phyloP scores from a whole-genome alignment of 2,888 invertebrate genomes.

The Nasonia oneida region DNA sequence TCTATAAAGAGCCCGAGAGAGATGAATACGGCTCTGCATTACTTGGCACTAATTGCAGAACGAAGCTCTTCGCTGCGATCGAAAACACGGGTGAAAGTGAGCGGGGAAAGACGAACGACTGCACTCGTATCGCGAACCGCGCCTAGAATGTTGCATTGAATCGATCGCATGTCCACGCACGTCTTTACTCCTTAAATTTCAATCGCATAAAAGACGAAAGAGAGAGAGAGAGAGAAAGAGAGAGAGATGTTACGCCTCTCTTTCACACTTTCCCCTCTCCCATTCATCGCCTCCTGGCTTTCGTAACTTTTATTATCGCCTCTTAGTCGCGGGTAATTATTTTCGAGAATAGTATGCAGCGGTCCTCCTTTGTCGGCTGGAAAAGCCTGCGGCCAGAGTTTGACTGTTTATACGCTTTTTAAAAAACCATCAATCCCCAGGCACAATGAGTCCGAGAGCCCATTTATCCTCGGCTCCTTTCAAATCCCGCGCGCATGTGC shows the following conservation, averaged over 20 bases:
- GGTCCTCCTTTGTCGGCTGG: neutral
- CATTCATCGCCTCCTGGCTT: constrained; percentile 1
- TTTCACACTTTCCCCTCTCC: constrained; percentile 16
- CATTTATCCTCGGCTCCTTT: too few species aligned
- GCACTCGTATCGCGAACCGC: constrained; percentile 16
- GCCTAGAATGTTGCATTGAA: constrained; percentile 12
- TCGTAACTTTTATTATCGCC: neutral
- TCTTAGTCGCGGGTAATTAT: constrained; percentile 14
- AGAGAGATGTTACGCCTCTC: too few species aligned
- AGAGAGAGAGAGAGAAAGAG: too few species aligned
- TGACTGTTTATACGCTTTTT: neutral
- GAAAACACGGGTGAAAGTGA: neutral
- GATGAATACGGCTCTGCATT: neutral
- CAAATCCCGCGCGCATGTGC: neutral
- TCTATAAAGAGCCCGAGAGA: neutral
- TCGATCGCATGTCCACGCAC: constrained; percentile 11
- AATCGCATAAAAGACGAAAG: too few species aligned
- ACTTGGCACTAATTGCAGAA: neutral
- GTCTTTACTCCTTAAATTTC: neutral
- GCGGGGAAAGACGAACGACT: neutral
- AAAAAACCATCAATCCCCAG: neutral
- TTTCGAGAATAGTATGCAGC: neutral
- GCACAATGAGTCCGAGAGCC: too few species aligned
- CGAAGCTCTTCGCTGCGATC: neutral
- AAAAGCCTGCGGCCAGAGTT: neutral